Base-by-base conservation (phyloP, 2,888 invertebrate genomes). In the Buathra laborator region DNA sequence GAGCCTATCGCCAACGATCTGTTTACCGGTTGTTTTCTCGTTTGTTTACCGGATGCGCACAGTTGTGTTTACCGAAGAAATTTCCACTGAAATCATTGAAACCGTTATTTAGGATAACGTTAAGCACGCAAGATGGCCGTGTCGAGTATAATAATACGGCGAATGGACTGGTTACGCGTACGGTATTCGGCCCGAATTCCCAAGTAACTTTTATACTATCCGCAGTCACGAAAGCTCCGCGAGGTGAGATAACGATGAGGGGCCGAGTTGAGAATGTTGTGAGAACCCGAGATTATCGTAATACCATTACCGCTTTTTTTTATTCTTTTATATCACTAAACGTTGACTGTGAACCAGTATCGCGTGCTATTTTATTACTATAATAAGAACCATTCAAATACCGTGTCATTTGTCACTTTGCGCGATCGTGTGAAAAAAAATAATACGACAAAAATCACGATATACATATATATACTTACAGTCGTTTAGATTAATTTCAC, bases 131-230 rank as follows among this genome's bases (percentile, higher is more conserved):
- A 64, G 48, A 75, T 75, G 75, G 75, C 19, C 64, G 62, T 71
- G 62, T 48, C 62, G 75, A 7, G 37, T n/a, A 29, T 75, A 48
- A 64, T 32, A 75, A 37, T 37, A 37, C 37, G 37, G 37, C 37
- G 37, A 37, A 37, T 37, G 2, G 37, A 37, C 37, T 2, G 37
- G 62, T 48, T 29, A 75, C 64, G 64, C 62, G 64, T 75, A 75
- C 64, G 75, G 64, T 64, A 64, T 64, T 48, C 32, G 64, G 19
- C 62, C 75, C 48, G 64, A 64, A 75, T 75, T 75, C 64, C 64
- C 14, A 48, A 64, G 48, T 51, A 75, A 64, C 75, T 75, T 64
- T 75, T 75, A 71, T 37, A 56, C 75, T 75, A 51, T 64, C 75
- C 16, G 32, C 48, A 75, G 75, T 75, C 75, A 75, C 75, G 75